These are phyloP conservation scores for Hirudinaria manillensis DNA, from an alignment of 2,888 invertebrate genomes.

Conservation along the genomic window DNA sequence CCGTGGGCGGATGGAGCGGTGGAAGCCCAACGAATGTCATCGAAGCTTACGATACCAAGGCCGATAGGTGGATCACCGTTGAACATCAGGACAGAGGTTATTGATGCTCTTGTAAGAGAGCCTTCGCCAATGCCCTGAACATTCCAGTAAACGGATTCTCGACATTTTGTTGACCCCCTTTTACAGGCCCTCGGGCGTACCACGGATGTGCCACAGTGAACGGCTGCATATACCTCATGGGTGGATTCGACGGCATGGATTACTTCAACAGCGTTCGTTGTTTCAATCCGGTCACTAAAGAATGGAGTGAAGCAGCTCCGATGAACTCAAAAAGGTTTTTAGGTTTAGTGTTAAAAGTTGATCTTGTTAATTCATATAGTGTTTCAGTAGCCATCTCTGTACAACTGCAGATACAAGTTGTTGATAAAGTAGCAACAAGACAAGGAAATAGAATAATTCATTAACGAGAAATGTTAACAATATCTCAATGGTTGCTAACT, in stretches of 20 bases:
- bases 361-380: neutral
- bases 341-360: neutral
- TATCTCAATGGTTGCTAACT: too few relatives aligned
- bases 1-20: slow-evolving; percentile 62
- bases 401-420: too few relatives aligned
- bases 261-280: slow-evolving; percentile 80
- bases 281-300: slow-evolving; percentile 76
- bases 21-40: slow-evolving; percentile 70
- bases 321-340: slow-evolving; percentile 72
- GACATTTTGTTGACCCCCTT: too few relatives aligned
- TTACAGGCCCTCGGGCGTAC: slow-evolving; percentile 69
- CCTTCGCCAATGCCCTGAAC: too few relatives aligned
- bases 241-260: slow-evolving; percentile 84
- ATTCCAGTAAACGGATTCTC: too few relatives aligned
- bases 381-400: neutral
- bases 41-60: slow-evolving; percentile 53
- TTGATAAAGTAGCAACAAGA: neutral
- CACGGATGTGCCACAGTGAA: slow-evolving; percentile 86
- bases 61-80: slow-evolving; percentile 50
- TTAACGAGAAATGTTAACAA: too few relatives aligned
- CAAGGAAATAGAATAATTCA: neutral
- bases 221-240: slow-evolving; percentile 77
- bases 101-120: too few relatives aligned
- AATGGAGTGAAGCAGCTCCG: slow-evolving; percentile 77
- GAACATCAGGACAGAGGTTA: slow-evolving; percentile 38